phyloP scores from a whole-genome alignment of 2,888 invertebrate genomes.

The Hipparchia sbordonii region DNA sequence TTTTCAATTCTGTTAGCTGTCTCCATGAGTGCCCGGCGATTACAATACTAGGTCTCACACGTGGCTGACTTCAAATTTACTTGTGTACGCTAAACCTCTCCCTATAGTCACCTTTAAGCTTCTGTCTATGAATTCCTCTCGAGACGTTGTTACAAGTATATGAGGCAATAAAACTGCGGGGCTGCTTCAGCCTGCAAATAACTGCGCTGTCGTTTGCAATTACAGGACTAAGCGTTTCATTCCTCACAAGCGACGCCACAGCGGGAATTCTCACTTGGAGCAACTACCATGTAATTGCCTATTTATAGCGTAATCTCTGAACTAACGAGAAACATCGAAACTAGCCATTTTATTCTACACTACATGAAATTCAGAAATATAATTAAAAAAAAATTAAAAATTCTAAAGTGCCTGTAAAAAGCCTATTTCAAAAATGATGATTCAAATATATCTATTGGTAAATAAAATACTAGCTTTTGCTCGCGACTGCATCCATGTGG shows the following conservation, averaged over 20 bases:
- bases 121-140: background rate
- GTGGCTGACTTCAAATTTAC: too few relatives aligned
- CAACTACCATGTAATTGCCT: slow-evolving; percentile 27
- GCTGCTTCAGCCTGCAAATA: slow-evolving; percentile 18
- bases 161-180: slow-evolving; percentile 22
- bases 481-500: too few relatives aligned
- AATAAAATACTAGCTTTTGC: background rate
- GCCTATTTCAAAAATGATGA: too few relatives aligned
- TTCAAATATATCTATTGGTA: too few relatives aligned
- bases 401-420: too few relatives aligned
- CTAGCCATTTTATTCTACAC: too few relatives aligned
- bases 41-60: too few relatives aligned
- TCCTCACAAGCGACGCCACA: slow-evolving; percentile 29
- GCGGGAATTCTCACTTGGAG: slow-evolving; percentile 30
- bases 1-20: too few relatives aligned
- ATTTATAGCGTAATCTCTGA: slow-evolving; percentile 17
- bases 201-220: slow-evolving; percentile 25
- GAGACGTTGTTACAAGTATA: slow-evolving; percentile 2
- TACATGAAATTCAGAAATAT: too few relatives aligned
- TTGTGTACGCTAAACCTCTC: background rate
- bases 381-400: too few relatives aligned
- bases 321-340: background rate
- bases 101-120: background rate
- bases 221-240: slow-evolving; percentile 22
- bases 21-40: too few relatives aligned